These are phyloP conservation scores for Stictocephala bisonia DNA, from an alignment of 2,888 invertebrate species.

Conservation along the genomic window DNA sequence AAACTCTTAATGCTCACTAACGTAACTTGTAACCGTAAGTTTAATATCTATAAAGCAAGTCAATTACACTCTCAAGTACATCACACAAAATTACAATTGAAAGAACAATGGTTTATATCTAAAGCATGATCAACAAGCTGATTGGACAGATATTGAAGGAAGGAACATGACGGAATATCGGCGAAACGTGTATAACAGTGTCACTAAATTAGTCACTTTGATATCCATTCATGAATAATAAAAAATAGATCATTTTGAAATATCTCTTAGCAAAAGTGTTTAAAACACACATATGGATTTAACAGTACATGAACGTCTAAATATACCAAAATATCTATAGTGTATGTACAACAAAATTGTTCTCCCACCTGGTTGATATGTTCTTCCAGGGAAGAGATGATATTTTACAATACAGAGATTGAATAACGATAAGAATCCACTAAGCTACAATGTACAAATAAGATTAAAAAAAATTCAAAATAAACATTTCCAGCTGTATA, in stretches of 20 bases:
- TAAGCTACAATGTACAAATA: conserved; percentile 30
- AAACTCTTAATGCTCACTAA: no score
- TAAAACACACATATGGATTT: conserved; percentile 25
- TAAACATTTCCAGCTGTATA: not conserved
- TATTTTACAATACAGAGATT: conserved; percentile 6
- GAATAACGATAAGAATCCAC: not conserved
- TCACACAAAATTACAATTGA: conserved; percentile 3
- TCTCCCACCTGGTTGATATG: not conserved
- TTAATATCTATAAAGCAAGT: not conserved
- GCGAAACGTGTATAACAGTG: conserved; percentile 24
- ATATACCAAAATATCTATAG: conserved; percentile 33
- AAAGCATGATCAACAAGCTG: conserved; percentile 12
- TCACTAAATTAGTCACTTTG: no score
- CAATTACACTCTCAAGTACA: not conserved
- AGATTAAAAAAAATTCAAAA: not conserved
- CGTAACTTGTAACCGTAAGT: not conserved
- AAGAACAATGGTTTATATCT: conserved; percentile 23
- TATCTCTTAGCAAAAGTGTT: conserved; percentile 32
- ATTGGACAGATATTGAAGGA: conserved; percentile 33
- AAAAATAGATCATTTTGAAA: conserved; percentile 28
- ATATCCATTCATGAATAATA: no score
- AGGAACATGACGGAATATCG: conserved; percentile 19
- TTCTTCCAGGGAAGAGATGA: not conserved
- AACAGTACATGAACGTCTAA: conserved; percentile 16
- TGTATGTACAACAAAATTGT: no score